Evolutionary conservation across 2,797 vertebrate species (phyloP).

Genomic region (Tenualosa ilisha): DNA sequence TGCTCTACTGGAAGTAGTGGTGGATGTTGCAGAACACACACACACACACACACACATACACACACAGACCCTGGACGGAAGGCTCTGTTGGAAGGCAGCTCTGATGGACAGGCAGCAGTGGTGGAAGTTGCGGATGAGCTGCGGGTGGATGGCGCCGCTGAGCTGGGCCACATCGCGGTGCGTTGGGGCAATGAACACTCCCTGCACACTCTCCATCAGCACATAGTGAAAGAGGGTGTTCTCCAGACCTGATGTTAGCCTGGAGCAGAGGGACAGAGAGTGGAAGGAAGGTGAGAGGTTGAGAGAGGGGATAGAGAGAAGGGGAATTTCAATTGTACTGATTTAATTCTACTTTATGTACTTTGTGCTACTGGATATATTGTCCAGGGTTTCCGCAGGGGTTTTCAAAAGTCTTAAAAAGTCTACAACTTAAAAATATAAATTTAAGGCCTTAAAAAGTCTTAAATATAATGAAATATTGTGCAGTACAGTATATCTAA

Average conservation of each 20-base stretch:
- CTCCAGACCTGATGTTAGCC: conserved; percentile 88
- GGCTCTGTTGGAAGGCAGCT: conserved; percentile 84
- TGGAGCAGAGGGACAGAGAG: conserved; percentile 51
- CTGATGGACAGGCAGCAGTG: conserved; percentile 94
- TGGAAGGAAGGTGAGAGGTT: background rate
- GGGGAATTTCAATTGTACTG: too few species aligned
- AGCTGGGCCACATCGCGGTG: conserved; percentile 86
- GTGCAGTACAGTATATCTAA: too few species aligned
- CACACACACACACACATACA: conserved; percentile 23
- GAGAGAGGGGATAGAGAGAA: background rate
- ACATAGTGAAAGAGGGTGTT: conserved; percentile 97
- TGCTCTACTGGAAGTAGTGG: conserved; percentile 80
- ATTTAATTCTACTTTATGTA: too few species aligned
- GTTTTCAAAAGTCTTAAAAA: too few species aligned
- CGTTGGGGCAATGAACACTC: conserved; percentile 93
- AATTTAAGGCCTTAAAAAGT: too few species aligned
- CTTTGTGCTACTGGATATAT: too few species aligned
- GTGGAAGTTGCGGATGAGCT: conserved; percentile 92
- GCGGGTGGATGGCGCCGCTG: conserved; percentile 86
- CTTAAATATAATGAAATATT: too few species aligned
- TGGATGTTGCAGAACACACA: background rate
- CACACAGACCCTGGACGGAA: conserved; percentile 73
- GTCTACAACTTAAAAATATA: too few species aligned
- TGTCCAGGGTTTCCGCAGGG: too few species aligned
- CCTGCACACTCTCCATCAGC: conserved; percentile 88